Conservation (phyloP, 2,888 invertebrate species). For the Nymphalis polychloros region DNA sequence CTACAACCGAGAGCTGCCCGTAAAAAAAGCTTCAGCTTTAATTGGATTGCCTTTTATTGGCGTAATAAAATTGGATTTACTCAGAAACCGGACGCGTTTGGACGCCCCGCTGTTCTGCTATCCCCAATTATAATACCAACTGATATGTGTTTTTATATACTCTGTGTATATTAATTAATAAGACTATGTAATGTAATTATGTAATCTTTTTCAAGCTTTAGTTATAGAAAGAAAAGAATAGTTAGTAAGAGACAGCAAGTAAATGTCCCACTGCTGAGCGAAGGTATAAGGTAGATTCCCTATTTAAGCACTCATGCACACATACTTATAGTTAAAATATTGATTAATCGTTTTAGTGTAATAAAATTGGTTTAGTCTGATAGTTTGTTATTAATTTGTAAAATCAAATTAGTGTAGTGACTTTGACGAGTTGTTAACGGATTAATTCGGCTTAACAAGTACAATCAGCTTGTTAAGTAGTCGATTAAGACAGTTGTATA, state of each 20-base stretch:
- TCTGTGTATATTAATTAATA: not conserved
- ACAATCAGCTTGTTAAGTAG: not conserved
- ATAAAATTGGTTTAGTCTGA: not conserved
- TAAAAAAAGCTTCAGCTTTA: constrained; percentile 73
- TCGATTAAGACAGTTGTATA: not conserved
- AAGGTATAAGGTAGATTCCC: too few species aligned
- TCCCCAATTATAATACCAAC: constrained; percentile 22
- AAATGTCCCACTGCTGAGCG: too few species aligned
- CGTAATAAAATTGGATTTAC: constrained; percentile 66
- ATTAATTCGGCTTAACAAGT: constrained; percentile 3
- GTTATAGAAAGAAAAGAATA: too few species aligned
- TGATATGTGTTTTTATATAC: constrained; percentile 14
- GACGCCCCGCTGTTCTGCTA: constrained; percentile 17
- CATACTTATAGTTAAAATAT: too few species aligned
- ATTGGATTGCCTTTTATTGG: constrained; percentile 80
- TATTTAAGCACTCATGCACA: too few species aligned
- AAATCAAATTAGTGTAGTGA: not conserved
- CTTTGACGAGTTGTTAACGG: constrained; percentile 6
- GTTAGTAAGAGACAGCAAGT: too few species aligned
- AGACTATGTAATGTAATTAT: too few species aligned
- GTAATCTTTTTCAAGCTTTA: too few species aligned
- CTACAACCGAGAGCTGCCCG: constrained; percentile 55
- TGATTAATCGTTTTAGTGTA: not conserved
- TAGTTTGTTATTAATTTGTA: constrained; percentile 2
- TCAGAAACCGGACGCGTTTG: constrained; percentile 25